Evolutionary conservation across 2,797 vertebrate genomes (phyloP), one percentile per base, ranked within the genome.

Genomic region (Sebastes trivittatus): DNA sequence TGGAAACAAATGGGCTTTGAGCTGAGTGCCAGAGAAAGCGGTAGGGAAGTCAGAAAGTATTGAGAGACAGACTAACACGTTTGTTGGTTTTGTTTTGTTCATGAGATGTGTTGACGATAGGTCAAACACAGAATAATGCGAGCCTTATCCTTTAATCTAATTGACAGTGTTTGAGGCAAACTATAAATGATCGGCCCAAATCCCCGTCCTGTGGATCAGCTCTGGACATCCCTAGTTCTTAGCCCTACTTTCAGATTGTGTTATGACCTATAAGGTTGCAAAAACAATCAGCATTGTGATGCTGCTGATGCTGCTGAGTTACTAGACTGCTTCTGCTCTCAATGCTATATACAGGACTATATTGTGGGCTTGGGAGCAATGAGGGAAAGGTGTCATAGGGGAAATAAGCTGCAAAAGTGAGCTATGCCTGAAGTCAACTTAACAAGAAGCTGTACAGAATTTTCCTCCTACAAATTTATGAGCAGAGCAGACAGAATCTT

Each of bases 381-480:
- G 80, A 84, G 38, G 56, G 29, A 86, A 80, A 88, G 59, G 55
- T 89, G 88, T 77, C 85, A 83, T 78, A 54, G 55, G 80, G 82
- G 81, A 91, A 88, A 92, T 86, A 83, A 81, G 79, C 81, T 89
- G 66, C 78, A 90, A 89, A 82, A 81, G 70, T 79, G 78, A 85
- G 69, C 65, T 55, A 77, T 81, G 80, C 81, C 85, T 83, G 83
- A 76, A 83, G 84, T 86, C 80, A 86, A 72, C 64, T 71, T 81
- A 78, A 82, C 75, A 87, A 81, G 67, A 62, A 78, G 82, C 77
- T 75, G 66, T 22, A 56, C 67, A 73, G 58, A 76, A 77, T 75
- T 79, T 73, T 58, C 27, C 14, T 59, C 20, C 34, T 16, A 30
- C 42, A 77, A 82, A 87, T 91, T 74, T 87, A 89, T 81, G 79